phyloP scores from a whole-genome alignment of 2,113 vertebrate species.

The Myocastor coypus region DNA sequence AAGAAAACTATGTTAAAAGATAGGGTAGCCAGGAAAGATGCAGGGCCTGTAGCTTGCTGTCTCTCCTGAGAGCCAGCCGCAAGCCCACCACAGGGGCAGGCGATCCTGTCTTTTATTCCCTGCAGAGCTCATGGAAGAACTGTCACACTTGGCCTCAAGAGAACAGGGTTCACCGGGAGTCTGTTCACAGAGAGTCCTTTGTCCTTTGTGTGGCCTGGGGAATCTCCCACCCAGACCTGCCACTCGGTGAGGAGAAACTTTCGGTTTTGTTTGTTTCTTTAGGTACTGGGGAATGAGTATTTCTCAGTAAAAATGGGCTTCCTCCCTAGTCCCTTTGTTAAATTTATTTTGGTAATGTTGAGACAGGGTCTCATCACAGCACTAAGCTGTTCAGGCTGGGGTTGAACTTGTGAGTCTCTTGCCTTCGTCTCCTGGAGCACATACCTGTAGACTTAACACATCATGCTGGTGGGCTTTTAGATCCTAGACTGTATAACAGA shows the following conservation, averaged over 20 bases:
- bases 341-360: neutral
- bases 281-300: neutral
- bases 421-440: neutral
- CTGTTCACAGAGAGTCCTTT: neutral
- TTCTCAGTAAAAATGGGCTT: neutral
- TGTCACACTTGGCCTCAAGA: neutral
- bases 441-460: neutral
- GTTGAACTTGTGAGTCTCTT: neutral
- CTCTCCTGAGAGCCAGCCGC: neutral
- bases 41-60: neutral
- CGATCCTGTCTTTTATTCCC: neutral
- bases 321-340: neutral
- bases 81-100: neutral
- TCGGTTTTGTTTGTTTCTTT: neutral
- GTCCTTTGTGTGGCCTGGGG: neutral
- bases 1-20: neutral
- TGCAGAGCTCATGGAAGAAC: neutral
- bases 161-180: neutral
- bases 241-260: neutral
- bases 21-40: neutral
- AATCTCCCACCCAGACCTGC: neutral
- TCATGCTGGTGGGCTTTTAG: neutral
- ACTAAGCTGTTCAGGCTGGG: neutral
- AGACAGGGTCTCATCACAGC: neutral
- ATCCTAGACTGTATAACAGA: neutral